A percentile compares a stretch with the other conserved stretches of the same genome.
Conservation (phyloP, 2,888 invertebrate genomes). For the Brenthis daphne region DNA sequence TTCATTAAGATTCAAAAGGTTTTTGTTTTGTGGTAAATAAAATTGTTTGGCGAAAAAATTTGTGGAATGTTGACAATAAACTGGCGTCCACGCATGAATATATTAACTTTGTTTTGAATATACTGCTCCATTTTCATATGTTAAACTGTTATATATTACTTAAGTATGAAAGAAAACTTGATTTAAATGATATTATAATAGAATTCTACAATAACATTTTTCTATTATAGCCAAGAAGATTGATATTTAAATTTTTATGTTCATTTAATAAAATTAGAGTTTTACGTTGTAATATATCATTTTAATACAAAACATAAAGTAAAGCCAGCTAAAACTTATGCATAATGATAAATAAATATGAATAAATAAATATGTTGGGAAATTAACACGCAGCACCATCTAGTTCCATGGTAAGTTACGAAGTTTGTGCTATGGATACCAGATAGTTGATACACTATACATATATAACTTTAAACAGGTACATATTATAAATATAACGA, state of each 20-base stretch:
- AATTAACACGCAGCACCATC: too few relatives aligned
- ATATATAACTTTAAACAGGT: too few relatives aligned
- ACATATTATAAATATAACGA: too few relatives aligned
- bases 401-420: too few relatives aligned
- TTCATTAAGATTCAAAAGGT: background rate
- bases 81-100: slow-evolving; percentile 53
- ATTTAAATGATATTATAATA: slow-evolving; percentile 4
- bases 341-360: background rate
- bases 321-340: slow-evolving; percentile 15
- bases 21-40: slow-evolving; percentile 25
- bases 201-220: slow-evolving; percentile 4
- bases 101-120: slow-evolving; percentile 54
- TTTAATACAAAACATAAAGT: slow-evolving; percentile 5
- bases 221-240: background rate
- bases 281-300: slow-evolving; percentile 13
- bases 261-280: slow-evolving; percentile 17
- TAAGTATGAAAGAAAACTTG: slow-evolving; percentile 19
- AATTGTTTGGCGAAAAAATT: slow-evolving; percentile 29
- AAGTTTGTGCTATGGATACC: too few relatives aligned
- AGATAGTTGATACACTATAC: too few relatives aligned
- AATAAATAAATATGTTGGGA: too few relatives aligned
- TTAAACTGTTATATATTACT: slow-evolving; percentile 43
- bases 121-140: slow-evolving; percentile 54
- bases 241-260: slow-evolving; percentile 5
- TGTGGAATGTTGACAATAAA: slow-evolving; percentile 50